Conservation (phyloP, 2,113 vertebrate genomes). For the Rhineura floridana region DNA sequence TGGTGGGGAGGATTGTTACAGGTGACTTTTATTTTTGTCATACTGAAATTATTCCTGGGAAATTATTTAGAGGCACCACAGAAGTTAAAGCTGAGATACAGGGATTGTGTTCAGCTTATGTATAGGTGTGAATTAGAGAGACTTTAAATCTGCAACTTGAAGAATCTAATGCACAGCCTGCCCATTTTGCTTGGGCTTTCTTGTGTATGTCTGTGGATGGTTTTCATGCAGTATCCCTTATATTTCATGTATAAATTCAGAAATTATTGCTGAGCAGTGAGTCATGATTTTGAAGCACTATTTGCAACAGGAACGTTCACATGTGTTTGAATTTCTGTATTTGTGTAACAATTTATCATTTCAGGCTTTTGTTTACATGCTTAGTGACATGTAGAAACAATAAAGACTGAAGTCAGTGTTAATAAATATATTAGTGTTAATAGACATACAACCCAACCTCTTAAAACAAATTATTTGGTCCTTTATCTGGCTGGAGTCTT, state of each 20-base stretch:
- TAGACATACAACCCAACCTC: too few species aligned
- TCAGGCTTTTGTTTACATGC: too few species aligned
- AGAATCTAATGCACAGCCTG: constrained; percentile 24
- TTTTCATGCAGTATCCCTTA: background rate
- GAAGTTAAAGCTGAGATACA: constrained; percentile 18
- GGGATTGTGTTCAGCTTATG: constrained; percentile 11
- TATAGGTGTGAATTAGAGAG: constrained; percentile 8
- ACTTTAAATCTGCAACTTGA: constrained; percentile 11
- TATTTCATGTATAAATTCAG: background rate
- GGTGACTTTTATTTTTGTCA: background rate
- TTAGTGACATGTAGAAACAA: too few species aligned
- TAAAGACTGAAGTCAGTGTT: too few species aligned
- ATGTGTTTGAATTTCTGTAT: background rate
- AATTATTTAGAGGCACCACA: constrained; percentile 14
- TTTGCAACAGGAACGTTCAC: background rate
- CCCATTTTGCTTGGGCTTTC: background rate
- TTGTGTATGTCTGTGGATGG: too few species aligned
- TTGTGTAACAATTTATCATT: too few species aligned
- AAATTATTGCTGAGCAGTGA: accelerated
- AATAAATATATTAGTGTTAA: too few species aligned
- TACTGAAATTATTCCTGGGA: background rate
- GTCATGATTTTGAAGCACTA: background rate
- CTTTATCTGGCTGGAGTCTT: background rate
- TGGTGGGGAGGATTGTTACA: background rate
- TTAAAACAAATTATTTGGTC: background rate